These are phyloP conservation scores for Drosophila pallidifrons DNA, from an alignment of 1,140 invertebrate genomes.

Conservation along the genomic window DNA sequence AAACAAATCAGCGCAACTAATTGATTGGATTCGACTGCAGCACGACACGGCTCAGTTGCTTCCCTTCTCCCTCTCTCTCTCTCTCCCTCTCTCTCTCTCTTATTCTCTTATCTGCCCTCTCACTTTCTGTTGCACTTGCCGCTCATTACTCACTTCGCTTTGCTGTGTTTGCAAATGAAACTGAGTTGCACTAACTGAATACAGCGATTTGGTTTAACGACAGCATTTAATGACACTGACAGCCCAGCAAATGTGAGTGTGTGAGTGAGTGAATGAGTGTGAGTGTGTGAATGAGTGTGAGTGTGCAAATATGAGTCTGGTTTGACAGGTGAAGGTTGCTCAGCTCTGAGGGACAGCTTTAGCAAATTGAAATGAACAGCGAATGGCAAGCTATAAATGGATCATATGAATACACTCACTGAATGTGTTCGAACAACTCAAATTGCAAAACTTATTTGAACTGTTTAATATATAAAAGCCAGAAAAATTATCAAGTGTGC, in stretches of 20 bases:
- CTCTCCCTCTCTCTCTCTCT: not conserved
- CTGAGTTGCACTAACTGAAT: conserved; percentile 27
- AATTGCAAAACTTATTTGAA: not conserved
- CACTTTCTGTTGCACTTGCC: too few species aligned
- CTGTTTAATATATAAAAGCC: too few species aligned
- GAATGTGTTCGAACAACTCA: too few species aligned
- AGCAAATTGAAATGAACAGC: conserved; percentile 8
- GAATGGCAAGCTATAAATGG: not conserved
- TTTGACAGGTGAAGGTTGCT: conserved; percentile 1
- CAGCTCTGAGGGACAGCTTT: not conserved
- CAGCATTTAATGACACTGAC: conserved; percentile 31
- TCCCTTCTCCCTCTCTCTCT: conserved; percentile 1
- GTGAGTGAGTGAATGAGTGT: not conserved
- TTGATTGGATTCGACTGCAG: conserved; percentile 40
- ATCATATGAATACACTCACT: not conserved
- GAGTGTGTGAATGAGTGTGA: not conserved
- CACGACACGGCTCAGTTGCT: not conserved
- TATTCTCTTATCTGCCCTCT: not conserved
- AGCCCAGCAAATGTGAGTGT: not conserved
- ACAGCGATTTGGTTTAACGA: conserved; percentile 38
- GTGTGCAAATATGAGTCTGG: not conserved
- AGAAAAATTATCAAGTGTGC: too few species aligned
- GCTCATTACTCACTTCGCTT: too few species aligned
- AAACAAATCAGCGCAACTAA: conserved; percentile 60
- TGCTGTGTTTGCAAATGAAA: conserved; percentile 21